Evolutionary conservation across 35 echinoderm and acorn worm genomes (phyloP), one percentile per base, ranked within the genome.

Genomic region (Hemicentrotus pulcherrimus): DNA sequence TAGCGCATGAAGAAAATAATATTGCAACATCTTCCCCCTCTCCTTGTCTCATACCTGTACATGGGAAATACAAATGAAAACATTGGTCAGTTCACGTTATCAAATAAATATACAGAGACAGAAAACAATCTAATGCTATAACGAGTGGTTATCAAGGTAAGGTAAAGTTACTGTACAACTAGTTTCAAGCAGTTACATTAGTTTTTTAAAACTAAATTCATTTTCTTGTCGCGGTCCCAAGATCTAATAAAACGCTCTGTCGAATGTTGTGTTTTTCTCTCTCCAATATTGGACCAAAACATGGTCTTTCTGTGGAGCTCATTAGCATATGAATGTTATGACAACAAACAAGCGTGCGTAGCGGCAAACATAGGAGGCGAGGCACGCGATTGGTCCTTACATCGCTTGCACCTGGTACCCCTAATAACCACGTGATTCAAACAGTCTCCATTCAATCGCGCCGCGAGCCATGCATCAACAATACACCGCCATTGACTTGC

Each of bases 1-100:
- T 93, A 93, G 91, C 91, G 91, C 91, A 93, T 50, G 91, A 93
- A 93, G 91, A 93, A 78, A 93, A 93, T 93, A 93, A 93, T 93
- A 93, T 93, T 93, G 91, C 91, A 93, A 93, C 91, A 93, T 93
- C 91, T 93, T 58, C 91, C 45, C 22, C 91, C 88, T 90, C 88
- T 90, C 22, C 65, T 78, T 78, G 5, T 50, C 48, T 93, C 91
- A 93, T 93, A 93, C 91, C 91, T 93, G 91, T 58, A 93, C 91
- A 93, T 93, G 48, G 91, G 46, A 58, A 28, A 50, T 31, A 93
- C 13, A 93, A 93, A 31, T 48, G 16, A 93, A 93, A 90, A 90
- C 88, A 41, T 45, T 47, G 88, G 88, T 90, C 5, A 90, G 65
- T n/a, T 78, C 65, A 78, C 24, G 19, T 78, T 78, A 78, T 78